Percentiles rank a stretch among this genome's conserved stretches.
These are phyloP conservation scores for Druceiella hillmani DNA, from an alignment of 2,888 invertebrate species.

Conservation along the genomic window DNA sequence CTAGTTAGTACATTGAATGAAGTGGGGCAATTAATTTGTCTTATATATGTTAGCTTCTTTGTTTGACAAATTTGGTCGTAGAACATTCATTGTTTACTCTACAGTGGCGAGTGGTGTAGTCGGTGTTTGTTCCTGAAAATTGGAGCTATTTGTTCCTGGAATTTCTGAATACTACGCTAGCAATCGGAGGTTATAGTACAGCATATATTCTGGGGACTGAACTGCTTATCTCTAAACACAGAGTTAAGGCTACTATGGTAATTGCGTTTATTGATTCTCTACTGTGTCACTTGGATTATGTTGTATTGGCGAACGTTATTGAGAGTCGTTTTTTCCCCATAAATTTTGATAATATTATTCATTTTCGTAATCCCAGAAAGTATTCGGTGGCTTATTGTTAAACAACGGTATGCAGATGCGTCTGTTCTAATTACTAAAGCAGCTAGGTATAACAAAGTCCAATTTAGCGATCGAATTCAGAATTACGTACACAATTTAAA, in stretches of 20 bases:
- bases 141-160: conserved; percentile 46
- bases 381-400: conserved; percentile 1
- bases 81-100: conserved; percentile 39
- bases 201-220: conserved; percentile 35
- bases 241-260: neutral
- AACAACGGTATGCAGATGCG: too few species aligned
- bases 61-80: conserved; percentile 52
- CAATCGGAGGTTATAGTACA: conserved; percentile 48
- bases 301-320: neutral
- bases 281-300: neutral
- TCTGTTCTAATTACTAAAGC: too few species aligned
- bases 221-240: neutral
- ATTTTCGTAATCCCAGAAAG: neutral
- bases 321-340: neutral
- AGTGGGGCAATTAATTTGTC: conserved; percentile 54
- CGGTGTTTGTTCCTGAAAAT: conserved; percentile 47
- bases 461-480: too few species aligned
- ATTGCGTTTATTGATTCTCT: neutral
- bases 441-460: too few species aligned
- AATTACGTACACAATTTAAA: too few species aligned
- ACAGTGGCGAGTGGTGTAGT: conserved; percentile 41
- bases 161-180: conserved; percentile 47
- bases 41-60: conserved; percentile 53
- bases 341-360: neutral
- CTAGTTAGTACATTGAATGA: conserved; percentile 58